These are phyloP conservation scores for Odontamblyopus rebecca DNA, from an alignment of 2,797 vertebrate genomes.

Conservation along the genomic window DNA sequence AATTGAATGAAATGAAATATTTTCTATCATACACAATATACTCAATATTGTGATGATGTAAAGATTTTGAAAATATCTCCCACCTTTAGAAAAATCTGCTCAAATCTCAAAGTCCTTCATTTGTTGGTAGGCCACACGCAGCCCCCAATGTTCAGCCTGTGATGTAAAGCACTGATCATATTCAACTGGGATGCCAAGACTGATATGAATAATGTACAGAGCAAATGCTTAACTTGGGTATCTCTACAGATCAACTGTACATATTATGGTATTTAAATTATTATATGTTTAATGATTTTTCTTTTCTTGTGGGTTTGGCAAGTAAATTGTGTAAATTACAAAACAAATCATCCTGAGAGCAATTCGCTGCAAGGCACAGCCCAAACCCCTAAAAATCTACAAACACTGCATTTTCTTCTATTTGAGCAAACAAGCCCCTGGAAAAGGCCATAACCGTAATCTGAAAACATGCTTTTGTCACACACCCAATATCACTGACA, in stretches of 20 bases:
- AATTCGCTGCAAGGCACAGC: conserved; percentile 69
- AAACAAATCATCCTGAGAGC: conserved; percentile 73
- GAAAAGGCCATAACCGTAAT: conserved; percentile 42
- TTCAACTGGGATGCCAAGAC: background rate
- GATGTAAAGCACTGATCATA: conserved; percentile 40
- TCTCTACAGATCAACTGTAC: conserved; percentile 49
- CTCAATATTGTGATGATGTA: background rate
- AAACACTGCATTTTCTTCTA: conserved; percentile 42
- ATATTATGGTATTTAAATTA: conserved; percentile 37
- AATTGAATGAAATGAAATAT: background rate
- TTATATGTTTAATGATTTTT: conserved; percentile 62
- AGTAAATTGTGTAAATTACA: conserved; percentile 49
- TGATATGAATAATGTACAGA: conserved; percentile 54
- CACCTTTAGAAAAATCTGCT: background rate
- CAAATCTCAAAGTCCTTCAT: background rate
- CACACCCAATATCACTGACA: conserved; percentile 30
- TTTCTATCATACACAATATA: background rate
- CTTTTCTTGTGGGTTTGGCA: conserved; percentile 48
- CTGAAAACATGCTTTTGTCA: conserved; percentile 40
- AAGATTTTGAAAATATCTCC: background rate
- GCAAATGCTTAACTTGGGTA: conserved; percentile 49
- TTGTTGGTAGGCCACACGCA: background rate
- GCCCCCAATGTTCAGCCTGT: conserved; percentile 1
- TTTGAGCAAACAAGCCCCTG: conserved; percentile 26
- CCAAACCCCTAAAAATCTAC: conserved; percentile 41